These are phyloP conservation scores for Centropus unirufus DNA, from an alignment of 2,113 vertebrate species.

Conservation along the genomic window DNA sequence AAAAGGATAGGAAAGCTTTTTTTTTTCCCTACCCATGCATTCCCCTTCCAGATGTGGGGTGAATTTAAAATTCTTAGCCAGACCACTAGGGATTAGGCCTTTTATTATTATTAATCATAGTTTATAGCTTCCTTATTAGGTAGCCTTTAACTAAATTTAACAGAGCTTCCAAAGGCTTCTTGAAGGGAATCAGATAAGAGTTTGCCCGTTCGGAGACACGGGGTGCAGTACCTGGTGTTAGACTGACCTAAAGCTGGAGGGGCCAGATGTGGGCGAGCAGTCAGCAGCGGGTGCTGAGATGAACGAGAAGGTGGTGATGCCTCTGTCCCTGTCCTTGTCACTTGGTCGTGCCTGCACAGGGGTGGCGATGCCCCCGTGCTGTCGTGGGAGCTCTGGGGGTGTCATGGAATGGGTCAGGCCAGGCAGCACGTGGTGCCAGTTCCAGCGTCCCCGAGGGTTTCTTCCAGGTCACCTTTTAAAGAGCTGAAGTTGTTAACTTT, in stretches of 20 bases:
- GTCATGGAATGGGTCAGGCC: not conserved
- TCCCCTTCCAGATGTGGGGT: not conserved
- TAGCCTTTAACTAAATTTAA: not conserved
- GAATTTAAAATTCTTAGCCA: not conserved
- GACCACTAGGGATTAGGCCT: not conserved
- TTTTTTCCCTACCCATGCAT: not conserved
- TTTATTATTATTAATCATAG: not conserved
- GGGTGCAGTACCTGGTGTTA: not conserved
- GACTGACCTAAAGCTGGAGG: not conserved
- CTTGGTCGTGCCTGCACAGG: not conserved
- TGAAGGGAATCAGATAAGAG: not conserved
- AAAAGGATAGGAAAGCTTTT: not conserved
- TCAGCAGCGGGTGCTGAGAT: not conserved
- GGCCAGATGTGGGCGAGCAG: too few species aligned
- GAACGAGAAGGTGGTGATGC: not conserved
- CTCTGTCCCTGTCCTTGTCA: not conserved
- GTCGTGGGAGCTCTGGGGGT: not conserved
- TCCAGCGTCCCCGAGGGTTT: rapidly evolving
- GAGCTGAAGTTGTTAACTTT: not conserved
- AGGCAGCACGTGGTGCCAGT: not conserved
- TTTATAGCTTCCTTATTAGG: not conserved
- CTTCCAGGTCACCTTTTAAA: not conserved
- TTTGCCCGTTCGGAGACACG: not conserved
- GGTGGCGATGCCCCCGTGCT: rapidly evolving
- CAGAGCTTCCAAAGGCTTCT: not conserved